Evolutionary conservation across 2,113 vertebrate species (phyloP), one percentile per base, ranked within the genome.

Genomic region (Dunckerocampus dactyliophorus): DNA sequence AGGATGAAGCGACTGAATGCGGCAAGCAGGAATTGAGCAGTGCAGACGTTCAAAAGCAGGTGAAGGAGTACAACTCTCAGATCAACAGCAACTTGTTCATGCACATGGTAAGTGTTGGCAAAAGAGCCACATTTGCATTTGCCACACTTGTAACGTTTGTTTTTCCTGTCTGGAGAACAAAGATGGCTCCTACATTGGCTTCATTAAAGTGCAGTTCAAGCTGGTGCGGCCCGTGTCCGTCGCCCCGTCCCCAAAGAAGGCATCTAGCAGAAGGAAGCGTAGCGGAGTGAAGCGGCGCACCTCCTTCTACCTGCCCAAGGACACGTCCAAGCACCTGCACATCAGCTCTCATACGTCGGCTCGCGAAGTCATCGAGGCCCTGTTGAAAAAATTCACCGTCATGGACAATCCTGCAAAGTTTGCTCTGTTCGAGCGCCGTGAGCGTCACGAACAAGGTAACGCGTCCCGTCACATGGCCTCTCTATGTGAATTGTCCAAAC

Each of bases 1-100:
- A 99, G 96, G 96, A 98, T 80, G 95, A 95, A 64, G 90, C 90
- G 21, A 82, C 88, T 11, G 91, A 92, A 57, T 90, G 84, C 84
- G 88, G 91, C 24, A 94, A 92, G 56, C 85, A 93, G 60, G 90
- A 93, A 71, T 84, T 94, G 79, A 92, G 92, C 16, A 82, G 87
- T 65, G 81, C 80, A 34, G 94, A 97, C 52, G 88, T 89, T 67
- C 94, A 94, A 76, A 92, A 94, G 88, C 93, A 94, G 72, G 93
- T 98, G 80, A 95, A 93, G 84, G 94, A 97, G 56, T 99, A 97
- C 88, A 98, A 99, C 31, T 87, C 93, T 69, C 94, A 96, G 75
- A 94, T 98, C 87, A 95, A 97, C 85, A 95, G 94, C 86, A 98
- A 98, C 75, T 92, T 98, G 65, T 95, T 96, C 87, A 99, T 98